These are phyloP conservation scores for Eristalinus aeneus DNA, from an alignment of 2,888 invertebrate species.

Conservation along the genomic window DNA sequence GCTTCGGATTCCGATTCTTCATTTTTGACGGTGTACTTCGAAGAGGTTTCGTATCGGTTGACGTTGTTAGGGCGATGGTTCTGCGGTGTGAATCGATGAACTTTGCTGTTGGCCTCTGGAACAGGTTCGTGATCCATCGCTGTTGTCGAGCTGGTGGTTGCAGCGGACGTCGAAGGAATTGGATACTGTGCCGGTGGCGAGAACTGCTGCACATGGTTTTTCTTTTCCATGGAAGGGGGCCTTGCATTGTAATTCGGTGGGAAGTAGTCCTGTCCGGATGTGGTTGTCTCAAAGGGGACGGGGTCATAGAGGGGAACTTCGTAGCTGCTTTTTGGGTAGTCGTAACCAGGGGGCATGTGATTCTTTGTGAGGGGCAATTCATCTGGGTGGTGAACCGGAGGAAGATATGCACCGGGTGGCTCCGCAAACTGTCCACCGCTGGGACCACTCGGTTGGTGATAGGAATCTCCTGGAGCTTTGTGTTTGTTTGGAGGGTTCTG, in stretches of 20 bases:
- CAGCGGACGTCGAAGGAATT: neutral
- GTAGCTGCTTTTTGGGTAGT: constrained; percentile 79
- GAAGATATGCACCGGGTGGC: constrained; percentile 71
- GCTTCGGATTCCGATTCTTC: constrained; percentile 56
- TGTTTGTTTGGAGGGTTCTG: neutral
- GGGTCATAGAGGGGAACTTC: constrained; percentile 80
- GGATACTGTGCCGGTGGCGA: neutral
- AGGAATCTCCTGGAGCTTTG: constrained; percentile 28
- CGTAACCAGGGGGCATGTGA: constrained; percentile 77
- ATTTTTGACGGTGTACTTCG: constrained; percentile 23
- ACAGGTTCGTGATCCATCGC: constrained; percentile 6
- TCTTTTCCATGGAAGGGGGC: constrained; percentile 18
- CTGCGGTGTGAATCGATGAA: constrained; percentile 23
- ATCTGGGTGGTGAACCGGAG: constrained; percentile 71
- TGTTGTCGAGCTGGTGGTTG: neutral
- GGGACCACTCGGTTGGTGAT: constrained; percentile 52
- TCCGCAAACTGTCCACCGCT: constrained; percentile 73
- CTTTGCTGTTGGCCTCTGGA: constrained; percentile 44
- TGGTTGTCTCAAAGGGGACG: constrained; percentile 76
- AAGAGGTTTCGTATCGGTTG: constrained; percentile 11
- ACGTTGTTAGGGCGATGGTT: constrained; percentile 25
- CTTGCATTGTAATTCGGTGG: constrained; percentile 37
- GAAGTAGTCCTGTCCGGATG: constrained; percentile 72
- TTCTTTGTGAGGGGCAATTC: constrained; percentile 77
- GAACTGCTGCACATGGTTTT: constrained; percentile 27